Evolutionary conservation across 2,888 invertebrate species (phyloP).

Genomic region (Dysmachus trigonus): DNA sequence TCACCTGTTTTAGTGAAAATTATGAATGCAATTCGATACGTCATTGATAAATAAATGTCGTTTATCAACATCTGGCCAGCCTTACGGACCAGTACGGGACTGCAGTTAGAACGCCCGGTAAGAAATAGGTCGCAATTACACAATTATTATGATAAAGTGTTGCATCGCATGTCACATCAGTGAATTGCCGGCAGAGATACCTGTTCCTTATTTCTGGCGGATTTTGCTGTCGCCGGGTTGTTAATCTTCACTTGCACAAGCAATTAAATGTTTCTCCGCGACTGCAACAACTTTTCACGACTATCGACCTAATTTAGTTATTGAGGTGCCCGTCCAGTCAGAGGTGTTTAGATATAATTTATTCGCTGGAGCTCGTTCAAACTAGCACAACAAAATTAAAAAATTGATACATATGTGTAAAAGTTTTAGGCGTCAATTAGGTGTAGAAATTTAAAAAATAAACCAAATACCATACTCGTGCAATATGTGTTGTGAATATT

Average conservation of each 20-base stretch:
- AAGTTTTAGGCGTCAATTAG: no score
- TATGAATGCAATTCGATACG: not conserved
- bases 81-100: not conserved
- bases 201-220: not conserved
- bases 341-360: not conserved
- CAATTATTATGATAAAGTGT: not conserved
- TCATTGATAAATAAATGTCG: not conserved
- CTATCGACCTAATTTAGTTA: not conserved
- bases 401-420: no score
- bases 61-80: not conserved
- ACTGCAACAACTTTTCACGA: not conserved
- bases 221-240: not conserved
- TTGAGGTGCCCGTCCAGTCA: not conserved
- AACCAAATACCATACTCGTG: no score
- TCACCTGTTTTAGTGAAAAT: not conserved
- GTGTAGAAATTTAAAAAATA: no score
- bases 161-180: not conserved
- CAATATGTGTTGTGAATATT: no score
- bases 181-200: not conserved
- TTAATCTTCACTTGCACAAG: not conserved
- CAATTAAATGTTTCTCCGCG: not conserved
- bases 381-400: not conserved
- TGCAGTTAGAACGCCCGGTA: not conserved
- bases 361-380: not conserved
- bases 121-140: not conserved